Conservation (phyloP, 2,797 vertebrate genomes). For the Tenualosa ilisha region DNA sequence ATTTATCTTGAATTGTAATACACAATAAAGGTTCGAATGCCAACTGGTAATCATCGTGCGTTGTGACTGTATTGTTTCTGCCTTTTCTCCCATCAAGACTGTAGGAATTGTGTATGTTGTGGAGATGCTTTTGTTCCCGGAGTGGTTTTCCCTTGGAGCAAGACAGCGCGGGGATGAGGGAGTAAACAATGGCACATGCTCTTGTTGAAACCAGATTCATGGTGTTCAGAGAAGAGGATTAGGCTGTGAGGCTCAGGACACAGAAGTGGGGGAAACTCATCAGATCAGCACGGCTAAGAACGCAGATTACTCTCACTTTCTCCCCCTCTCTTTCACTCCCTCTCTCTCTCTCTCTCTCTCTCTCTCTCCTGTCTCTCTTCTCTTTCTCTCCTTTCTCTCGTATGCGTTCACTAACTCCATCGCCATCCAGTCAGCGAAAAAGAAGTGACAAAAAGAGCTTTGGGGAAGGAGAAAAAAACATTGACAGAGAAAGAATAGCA, state of each 20-base stretch:
- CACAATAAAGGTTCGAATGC: not conserved
- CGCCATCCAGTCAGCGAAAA: slow-evolving; percentile 4
- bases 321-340: not conserved
- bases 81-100: slow-evolving; percentile 36
- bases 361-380: not conserved
- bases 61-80: slow-evolving; percentile 9
- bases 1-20: not conserved
- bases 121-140: slow-evolving; percentile 32
- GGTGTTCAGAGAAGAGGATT: slow-evolving; percentile 69
- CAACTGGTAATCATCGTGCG: not conserved
- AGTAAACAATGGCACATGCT: slow-evolving; percentile 59
- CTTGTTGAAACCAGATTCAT: slow-evolving; percentile 68
- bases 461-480: not conserved
- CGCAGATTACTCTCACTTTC: not conserved
- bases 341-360: not conserved
- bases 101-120: not conserved
- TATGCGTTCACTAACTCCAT: not conserved
- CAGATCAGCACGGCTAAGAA: slow-evolving; percentile 35
- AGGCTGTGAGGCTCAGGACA: slow-evolving; percentile 63
- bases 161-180: not conserved
- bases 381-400: not conserved
- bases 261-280: slow-evolving; percentile 55
- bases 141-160: slow-evolving; percentile 57
- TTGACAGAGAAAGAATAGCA: not conserved
- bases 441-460: not conserved